Evolutionary conservation across 2,113 vertebrate genomes (phyloP).

Genomic region (Rhabdornis inornatus): DNA sequence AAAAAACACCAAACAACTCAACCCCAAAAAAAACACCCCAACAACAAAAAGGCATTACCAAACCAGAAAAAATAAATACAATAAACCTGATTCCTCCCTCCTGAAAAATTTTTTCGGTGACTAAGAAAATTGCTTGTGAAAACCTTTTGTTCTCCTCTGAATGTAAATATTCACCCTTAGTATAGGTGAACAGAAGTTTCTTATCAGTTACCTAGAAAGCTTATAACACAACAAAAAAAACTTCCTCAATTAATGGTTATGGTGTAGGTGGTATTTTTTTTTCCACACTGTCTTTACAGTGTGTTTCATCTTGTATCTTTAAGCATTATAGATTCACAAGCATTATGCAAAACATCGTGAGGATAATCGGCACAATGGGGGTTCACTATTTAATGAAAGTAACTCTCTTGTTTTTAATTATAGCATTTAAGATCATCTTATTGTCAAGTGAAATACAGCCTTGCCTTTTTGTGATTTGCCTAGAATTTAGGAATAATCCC

Average conservation of each 20-base stretch:
- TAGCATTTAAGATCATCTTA: conserved; percentile 71
- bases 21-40: accelerated
- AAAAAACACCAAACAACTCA: too few species aligned
- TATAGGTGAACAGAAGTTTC: neutral
- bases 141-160: neutral
- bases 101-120: neutral
- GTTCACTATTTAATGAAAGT: conserved; percentile 75
- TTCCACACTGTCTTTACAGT: neutral
- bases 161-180: neutral
- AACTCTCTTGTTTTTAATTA: conserved; percentile 76
- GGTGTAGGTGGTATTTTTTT: neutral
- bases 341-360: conserved; percentile 61
- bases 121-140: neutral
- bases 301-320: conserved; percentile 45
- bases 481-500: neutral
- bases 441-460: conserved; percentile 60
- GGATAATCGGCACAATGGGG: conserved; percentile 65
- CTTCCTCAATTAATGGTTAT: neutral
- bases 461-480: neutral
- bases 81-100: neutral
- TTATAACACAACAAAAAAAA: neutral
- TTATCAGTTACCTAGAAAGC: neutral
- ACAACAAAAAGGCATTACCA: neutral
- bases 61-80: neutral
- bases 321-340: conserved; percentile 67